These are phyloP conservation scores for Hydrotaea cyrtoneurina DNA, from an alignment of 2,888 invertebrate species.

Conservation along the genomic window DNA sequence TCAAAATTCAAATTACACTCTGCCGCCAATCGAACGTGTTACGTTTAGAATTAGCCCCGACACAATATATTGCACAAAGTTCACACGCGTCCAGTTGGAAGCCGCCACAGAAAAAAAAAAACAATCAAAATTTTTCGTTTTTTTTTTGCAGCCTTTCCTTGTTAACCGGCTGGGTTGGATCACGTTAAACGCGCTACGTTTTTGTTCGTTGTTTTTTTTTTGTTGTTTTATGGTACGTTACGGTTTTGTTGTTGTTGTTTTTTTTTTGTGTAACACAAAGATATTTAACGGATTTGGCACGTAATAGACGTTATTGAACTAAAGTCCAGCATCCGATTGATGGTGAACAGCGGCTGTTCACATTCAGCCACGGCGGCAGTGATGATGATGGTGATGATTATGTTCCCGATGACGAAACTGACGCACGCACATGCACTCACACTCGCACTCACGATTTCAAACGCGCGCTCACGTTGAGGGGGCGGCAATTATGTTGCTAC, in stretches of 20 bases:
- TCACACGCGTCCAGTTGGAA: constrained; percentile 65
- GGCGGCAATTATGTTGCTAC: constrained; percentile 63
- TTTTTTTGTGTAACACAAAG: constrained; percentile 21
- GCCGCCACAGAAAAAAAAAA: constrained; percentile 10
- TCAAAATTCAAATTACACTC: constrained; percentile 66
- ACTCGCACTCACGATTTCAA: constrained; percentile 54
- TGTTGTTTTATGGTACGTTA: constrained; percentile 41
- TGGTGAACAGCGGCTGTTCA: background rate
- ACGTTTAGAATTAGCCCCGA: constrained; percentile 59
- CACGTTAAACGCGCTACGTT: constrained; percentile 60
- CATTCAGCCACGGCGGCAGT: constrained; percentile 24
- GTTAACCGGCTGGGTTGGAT: constrained; percentile 34
- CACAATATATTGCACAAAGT: constrained; percentile 58
- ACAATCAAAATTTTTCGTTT: constrained; percentile 21
- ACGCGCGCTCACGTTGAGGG: constrained; percentile 54
- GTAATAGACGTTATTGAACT: constrained; percentile 65
- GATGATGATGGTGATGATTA: constrained; percentile 25
- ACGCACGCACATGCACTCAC: constrained; percentile 47
- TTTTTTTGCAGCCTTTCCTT: constrained; percentile 45
- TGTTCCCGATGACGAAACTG: constrained; percentile 59
- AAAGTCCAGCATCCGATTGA: constrained; percentile 68
- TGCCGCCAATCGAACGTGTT: constrained; percentile 61
- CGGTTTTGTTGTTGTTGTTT: constrained; percentile 30
- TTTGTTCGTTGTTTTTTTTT: background rate
- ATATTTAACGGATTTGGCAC: constrained; percentile 63